These are phyloP conservation scores for Axinella damicornis DNA, from an alignment of 37 sponge, comb jelly and placozoan species.

Conservation along the genomic window DNA sequence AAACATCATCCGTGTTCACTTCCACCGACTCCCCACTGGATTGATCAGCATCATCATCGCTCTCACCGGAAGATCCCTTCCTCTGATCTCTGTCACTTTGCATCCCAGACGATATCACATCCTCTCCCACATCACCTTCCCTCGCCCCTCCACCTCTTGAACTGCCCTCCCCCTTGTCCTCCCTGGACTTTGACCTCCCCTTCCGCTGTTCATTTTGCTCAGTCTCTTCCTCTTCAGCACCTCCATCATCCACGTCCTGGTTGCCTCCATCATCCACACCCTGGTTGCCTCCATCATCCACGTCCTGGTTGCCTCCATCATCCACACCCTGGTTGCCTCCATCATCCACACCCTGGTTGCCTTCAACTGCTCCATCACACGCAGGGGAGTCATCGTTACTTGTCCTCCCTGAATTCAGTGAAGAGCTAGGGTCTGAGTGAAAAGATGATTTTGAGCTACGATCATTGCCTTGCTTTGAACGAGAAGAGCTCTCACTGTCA, in stretches of 20 bases:
- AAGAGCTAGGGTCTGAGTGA: neutral
- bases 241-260: neutral
- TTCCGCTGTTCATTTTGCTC: neutral
- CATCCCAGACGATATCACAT: neutral
- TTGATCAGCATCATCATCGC: neutral
- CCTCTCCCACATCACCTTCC: neutral
- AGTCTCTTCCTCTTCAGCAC: neutral
- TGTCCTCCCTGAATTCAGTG: too few relatives aligned
- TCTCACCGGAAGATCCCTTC: slow-evolving; percentile 3
- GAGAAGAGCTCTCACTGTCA: too few relatives aligned
- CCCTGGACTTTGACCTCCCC: neutral
- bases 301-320: neutral
- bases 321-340: too few relatives aligned
- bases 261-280: neutral
- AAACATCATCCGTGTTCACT: slow-evolving; percentile 44
- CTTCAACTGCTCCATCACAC: neutral
- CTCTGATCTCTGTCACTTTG: neutral
- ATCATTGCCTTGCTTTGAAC: neutral
- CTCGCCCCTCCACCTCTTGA: neutral
- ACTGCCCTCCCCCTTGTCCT: neutral
- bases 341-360: neutral
- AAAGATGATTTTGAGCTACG: neutral
- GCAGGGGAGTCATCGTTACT: too few relatives aligned
- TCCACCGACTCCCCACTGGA: slow-evolving; percentile 31
- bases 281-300: neutral